Conservation (phyloP, 2,113 vertebrate species). For the Lophochroa leadbeateri region DNA sequence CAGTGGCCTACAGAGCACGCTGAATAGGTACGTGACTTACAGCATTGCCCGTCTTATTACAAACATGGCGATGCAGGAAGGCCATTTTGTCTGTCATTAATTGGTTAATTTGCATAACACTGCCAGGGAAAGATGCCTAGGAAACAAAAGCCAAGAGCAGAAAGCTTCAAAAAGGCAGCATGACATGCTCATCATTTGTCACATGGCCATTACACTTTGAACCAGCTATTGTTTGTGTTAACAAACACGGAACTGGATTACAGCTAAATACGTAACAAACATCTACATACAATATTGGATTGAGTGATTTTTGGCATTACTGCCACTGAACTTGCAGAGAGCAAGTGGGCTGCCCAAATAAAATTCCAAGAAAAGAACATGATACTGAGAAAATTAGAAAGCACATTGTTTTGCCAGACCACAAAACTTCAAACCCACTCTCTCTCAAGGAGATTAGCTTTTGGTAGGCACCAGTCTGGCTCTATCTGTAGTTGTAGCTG, state of each 20-base stretch:
- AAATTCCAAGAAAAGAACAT: not conserved
- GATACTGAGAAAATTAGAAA: not conserved
- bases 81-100: constrained; percentile 78
- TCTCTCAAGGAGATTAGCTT: not conserved
- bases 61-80: constrained; percentile 68
- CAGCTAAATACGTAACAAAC: constrained; percentile 34
- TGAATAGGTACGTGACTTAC: constrained; percentile 81
- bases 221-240: constrained; percentile 14
- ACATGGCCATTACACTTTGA: constrained; percentile 54
- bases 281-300: not conserved
- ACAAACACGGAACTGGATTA: constrained; percentile 13
- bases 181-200: constrained; percentile 60
- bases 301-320: not conserved
- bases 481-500: not conserved
- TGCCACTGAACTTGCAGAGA: not conserved
- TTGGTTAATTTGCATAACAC: constrained; percentile 79
- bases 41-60: constrained; percentile 78
- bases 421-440: not conserved
- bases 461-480: not conserved
- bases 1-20: constrained; percentile 73
- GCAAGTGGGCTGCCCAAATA: not conserved
- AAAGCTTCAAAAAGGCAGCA: constrained; percentile 46
- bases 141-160: constrained; percentile 63
- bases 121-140: constrained; percentile 58
- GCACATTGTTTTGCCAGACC: not conserved